Evolutionary conservation across 2,888 invertebrate genomes (phyloP).

Genomic region (Biston betularia): DNA sequence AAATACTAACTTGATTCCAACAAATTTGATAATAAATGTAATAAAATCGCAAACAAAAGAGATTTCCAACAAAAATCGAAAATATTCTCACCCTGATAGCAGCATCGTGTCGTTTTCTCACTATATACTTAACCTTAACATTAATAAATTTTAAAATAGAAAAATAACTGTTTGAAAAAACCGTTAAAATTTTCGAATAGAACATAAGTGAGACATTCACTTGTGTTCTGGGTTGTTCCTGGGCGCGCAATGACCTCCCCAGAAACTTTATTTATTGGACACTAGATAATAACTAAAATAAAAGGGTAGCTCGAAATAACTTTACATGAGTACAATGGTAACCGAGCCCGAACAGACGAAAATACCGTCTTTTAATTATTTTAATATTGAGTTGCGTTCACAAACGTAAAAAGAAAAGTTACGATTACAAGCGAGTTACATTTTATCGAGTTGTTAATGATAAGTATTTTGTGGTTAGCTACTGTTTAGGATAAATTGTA

Average conservation of each 20-base stretch:
- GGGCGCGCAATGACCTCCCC: constrained; percentile 69
- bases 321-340: not conserved
- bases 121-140: constrained; percentile 48
- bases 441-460: too few relatives aligned
- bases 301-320: constrained; percentile 51
- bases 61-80: not conserved
- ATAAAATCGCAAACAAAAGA: not conserved
- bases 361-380: constrained; percentile 6
- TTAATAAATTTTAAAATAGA: constrained; percentile 54
- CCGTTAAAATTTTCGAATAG: constrained; percentile 52
- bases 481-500: too few relatives aligned
- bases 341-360: not conserved
- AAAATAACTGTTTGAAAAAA: constrained; percentile 45
- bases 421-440: not conserved
- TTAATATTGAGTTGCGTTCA: constrained; percentile 8
- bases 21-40: not conserved
- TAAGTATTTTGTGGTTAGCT: too few relatives aligned
- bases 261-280: constrained; percentile 49
- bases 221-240: constrained; percentile 64
- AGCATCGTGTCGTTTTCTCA: constrained; percentile 62
- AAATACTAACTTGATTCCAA: not conserved
- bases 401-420: not conserved
- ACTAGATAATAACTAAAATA: constrained; percentile 25
- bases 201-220: constrained; percentile 45
- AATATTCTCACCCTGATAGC: constrained; percentile 68